phyloP scores from a whole-genome alignment of 2,797 vertebrate genomes.

The Buceros bicornis region DNA sequence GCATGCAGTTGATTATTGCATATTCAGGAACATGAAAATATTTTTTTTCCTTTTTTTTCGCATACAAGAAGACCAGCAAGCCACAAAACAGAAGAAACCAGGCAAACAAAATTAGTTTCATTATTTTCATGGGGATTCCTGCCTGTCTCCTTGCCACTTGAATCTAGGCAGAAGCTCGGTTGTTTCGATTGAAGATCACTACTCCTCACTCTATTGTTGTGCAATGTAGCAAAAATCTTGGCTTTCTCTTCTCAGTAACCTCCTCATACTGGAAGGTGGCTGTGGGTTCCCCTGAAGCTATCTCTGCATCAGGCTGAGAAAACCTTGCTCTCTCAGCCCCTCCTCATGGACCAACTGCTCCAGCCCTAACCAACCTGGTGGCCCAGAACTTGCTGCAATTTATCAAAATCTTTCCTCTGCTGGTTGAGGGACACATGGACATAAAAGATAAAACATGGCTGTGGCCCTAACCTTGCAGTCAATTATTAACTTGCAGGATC shows the following conservation, averaged over 20 bases:
- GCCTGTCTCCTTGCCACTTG: accelerated
- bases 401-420: background rate
- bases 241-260: background rate
- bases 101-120: background rate
- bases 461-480: background rate
- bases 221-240: background rate
- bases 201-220: background rate
- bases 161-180: background rate
- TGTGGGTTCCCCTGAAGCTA: background rate
- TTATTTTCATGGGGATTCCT: background rate
- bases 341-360: background rate
- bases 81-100: background rate
- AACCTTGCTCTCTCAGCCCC: background rate
- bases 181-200: background rate
- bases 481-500: background rate
- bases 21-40: background rate
- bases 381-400: background rate
- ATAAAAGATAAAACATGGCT: background rate
- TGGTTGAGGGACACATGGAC: background rate
- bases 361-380: background rate
- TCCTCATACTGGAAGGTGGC: background rate
- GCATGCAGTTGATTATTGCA: background rate
- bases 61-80: background rate
- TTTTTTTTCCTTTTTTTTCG: background rate
- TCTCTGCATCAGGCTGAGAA: background rate